Evolutionary conservation across 2,797 vertebrate genomes (phyloP).

Genomic region (Rallus crepitans): DNA sequence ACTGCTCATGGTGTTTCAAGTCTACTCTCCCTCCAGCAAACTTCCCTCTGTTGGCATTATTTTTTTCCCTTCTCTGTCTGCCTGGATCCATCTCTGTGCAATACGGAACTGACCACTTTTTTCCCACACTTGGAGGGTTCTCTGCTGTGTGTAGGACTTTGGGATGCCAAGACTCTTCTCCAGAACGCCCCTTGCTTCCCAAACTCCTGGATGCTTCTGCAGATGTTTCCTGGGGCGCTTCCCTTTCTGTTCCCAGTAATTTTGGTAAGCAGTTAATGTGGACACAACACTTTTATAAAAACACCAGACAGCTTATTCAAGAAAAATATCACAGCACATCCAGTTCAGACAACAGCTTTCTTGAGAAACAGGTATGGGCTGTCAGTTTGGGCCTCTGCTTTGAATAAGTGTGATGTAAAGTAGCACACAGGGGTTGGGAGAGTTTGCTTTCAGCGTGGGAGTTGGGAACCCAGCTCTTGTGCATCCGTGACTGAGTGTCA

Average conservation of each 20-base stretch:
- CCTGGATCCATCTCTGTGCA: neutral
- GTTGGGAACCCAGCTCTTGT: neutral
- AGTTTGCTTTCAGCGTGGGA: slow-evolving; percentile 4
- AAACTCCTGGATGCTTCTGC: neutral
- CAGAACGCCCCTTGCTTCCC: neutral
- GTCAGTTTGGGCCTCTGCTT: neutral
- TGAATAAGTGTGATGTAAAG: slow-evolving; percentile 51
- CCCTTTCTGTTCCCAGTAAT: neutral
- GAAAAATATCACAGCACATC: neutral
- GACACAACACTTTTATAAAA: slow-evolving; percentile 4
- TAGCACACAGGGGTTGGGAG: neutral
- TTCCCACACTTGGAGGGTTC: neutral
- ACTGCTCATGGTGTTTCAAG: neutral
- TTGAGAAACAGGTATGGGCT: slow-evolving; percentile 22
- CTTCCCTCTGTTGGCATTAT: neutral
- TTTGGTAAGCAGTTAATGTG: neutral
- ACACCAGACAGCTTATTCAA: neutral
- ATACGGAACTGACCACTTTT: neutral
- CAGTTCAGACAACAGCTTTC: neutral
- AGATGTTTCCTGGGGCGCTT: fast-evolving
- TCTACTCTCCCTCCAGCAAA: neutral
- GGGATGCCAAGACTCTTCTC: neutral
- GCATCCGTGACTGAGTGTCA: neutral
- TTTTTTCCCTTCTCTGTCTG: neutral
- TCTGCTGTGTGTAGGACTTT: neutral